These are phyloP conservation scores for Spea hammondii DNA, from an alignment of 2,797 vertebrate species.

Conservation along the genomic window DNA sequence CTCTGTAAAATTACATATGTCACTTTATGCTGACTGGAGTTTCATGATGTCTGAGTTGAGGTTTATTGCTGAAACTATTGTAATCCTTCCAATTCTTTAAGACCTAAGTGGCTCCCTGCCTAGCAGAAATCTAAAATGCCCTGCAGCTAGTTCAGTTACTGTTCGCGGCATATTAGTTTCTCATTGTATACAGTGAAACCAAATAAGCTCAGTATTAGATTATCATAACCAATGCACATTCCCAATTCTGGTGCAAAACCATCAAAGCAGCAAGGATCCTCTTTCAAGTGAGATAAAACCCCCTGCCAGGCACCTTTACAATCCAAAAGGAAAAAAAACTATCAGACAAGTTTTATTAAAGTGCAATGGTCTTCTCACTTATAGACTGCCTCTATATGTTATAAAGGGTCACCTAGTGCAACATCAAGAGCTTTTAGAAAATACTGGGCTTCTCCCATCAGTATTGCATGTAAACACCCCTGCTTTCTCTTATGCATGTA, in stretches of 20 bases:
- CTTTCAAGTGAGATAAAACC: too few species aligned
- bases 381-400: too few species aligned
- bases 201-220: neutral
- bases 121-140: conserved; percentile 21
- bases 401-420: too few species aligned
- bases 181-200: neutral
- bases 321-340: too few species aligned
- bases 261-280: too few species aligned
- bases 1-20: neutral
- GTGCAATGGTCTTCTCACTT: too few species aligned
- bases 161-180: neutral
- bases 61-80: neutral
- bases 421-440: too few species aligned
- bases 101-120: neutral
- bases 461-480: too few species aligned
- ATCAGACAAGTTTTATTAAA: too few species aligned
- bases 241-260: neutral
- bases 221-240: neutral
- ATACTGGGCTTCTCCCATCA: too few species aligned
- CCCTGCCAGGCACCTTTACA: too few species aligned
- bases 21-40: neutral
- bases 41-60: conserved; percentile 3
- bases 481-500: too few species aligned
- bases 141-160: conserved; percentile 4
- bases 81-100: neutral